Evolutionary conservation across 92 coral and sea anemone species (phyloP), one percentile per base, ranked within the genome.

Genomic region (Virgularia gustaviana): DNA sequence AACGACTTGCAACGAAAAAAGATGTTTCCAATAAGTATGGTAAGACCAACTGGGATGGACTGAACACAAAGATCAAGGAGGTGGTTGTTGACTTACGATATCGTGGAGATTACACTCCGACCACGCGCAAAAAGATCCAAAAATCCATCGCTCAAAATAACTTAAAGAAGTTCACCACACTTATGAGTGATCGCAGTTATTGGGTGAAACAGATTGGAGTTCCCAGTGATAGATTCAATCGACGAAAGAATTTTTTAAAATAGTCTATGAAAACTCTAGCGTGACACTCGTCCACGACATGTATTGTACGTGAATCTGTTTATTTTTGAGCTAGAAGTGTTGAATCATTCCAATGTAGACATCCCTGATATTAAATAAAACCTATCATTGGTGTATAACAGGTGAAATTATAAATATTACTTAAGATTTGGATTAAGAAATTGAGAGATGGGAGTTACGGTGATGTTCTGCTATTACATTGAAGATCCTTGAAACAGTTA

Each of bases 41-140:
- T 18, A 62, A 4, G 27, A 75, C 80, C 32, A 1, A 75, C 73
- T 75, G 80, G 80, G 34, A 30, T 37, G 6, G 36, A 12, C 63
- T 75, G 44, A 36, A 44, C 52, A 65, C 57, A 15, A 51, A 44
- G 6, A 75, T 75, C 44, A 75, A 75, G 51, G 80, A 75, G 15
- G 11, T 75, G 28, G 43, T 75, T 49, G 58, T 75, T 5, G 80
- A 75, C 36, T 36, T 75, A 57, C 63, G 52, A 11, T 75, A 75
- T 49, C 66, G 80, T 15, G 80, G 80, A 25, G 80, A 75, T 32
- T 75, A 63, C 80, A 75, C 80, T 11, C 64, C 80, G 12, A 15
- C 37, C 8, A 18, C 80, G 18, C 73, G 80, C 22, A 4, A 32
- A 20, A 27, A 45, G 47, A 75, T 75, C 28, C 80, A 75, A 43